Evolutionary conservation across 2,888 invertebrate species (phyloP).

Genomic region (Hypercompe scribonia): DNA sequence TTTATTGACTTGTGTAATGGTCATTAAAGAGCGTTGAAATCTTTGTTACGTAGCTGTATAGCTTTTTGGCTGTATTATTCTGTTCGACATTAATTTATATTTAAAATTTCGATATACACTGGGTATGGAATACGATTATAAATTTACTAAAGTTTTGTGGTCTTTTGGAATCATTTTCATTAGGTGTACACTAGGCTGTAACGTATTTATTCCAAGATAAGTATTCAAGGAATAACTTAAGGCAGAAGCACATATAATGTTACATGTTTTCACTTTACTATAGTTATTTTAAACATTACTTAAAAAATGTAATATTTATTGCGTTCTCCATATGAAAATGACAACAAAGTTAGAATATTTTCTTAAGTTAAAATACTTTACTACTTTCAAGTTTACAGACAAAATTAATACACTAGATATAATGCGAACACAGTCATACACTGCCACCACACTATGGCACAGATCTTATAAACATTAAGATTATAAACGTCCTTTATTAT

Average conservation of each 20-base stretch:
- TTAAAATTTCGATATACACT: constrained; percentile 48
- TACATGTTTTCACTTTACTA: constrained; percentile 22
- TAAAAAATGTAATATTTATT: constrained; percentile 31
- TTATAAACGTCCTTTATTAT: constrained; percentile 66
- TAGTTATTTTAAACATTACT: constrained; percentile 46
- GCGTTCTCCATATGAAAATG: constrained; percentile 37
- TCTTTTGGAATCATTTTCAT: constrained; percentile 43
- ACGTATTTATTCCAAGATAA: constrained; percentile 21
- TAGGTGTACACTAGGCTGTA: constrained; percentile 10
- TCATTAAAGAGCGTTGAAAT: constrained; percentile 1
- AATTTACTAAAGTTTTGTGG: constrained; percentile 35
- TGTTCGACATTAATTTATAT: constrained; percentile 40
- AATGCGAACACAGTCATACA: constrained; percentile 77
- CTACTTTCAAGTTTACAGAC: constrained; percentile 79
- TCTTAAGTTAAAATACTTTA: constrained; percentile 72
- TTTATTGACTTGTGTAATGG: constrained; percentile 6
- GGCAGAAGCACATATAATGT: constrained; percentile 9
- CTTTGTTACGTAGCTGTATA: constrained; percentile 9
- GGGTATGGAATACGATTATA: constrained; percentile 44
- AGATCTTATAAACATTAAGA: constrained; percentile 75
- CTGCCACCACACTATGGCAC: constrained; percentile 84
- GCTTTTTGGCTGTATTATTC: constrained; percentile 23
- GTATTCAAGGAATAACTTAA: neutral
- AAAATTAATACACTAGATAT: constrained; percentile 77
- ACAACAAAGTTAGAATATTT: constrained; percentile 53